phyloP scores from a whole-genome alignment of 92 coral and sea anemone species.

The Umimayanthus kanabou region DNA sequence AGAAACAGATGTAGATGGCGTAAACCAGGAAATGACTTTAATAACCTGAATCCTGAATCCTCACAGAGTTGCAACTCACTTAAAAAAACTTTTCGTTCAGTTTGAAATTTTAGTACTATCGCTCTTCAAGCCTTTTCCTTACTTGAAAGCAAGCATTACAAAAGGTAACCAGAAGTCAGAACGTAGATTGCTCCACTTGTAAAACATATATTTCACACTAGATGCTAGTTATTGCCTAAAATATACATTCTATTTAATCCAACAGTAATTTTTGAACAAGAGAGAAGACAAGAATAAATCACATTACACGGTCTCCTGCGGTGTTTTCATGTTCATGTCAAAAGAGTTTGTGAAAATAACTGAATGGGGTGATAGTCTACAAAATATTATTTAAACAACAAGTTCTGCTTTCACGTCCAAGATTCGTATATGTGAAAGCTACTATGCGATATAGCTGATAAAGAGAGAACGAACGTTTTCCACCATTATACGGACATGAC shows the following conservation, averaged over 20 bases:
- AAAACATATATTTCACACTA: neutral
- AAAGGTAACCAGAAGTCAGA: neutral
- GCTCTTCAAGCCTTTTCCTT: neutral
- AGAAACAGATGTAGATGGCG: neutral
- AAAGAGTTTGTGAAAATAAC: neutral
- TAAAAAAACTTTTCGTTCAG: too few species aligned
- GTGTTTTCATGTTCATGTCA: slow-evolving; percentile 25
- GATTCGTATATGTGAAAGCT: neutral
- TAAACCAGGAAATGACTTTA: neutral
- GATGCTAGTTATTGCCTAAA: neutral
- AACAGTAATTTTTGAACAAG: neutral
- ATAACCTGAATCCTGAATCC: neutral
- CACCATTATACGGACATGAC: neutral
- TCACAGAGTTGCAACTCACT: too few species aligned
- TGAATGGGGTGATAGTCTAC: neutral
- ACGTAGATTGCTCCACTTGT: neutral
- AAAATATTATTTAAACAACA: neutral
- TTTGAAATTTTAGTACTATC: too few species aligned
- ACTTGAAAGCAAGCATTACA: too few species aligned
- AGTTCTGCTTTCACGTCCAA: neutral
- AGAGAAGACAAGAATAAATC: neutral
- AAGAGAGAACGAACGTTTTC: too few species aligned
- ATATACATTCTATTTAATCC: neutral
- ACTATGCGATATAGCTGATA: neutral
- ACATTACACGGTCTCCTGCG: neutral